These are phyloP conservation scores for Istiophorus platypterus DNA, from an alignment of 2,113 vertebrate genomes.

Conservation along the genomic window DNA sequence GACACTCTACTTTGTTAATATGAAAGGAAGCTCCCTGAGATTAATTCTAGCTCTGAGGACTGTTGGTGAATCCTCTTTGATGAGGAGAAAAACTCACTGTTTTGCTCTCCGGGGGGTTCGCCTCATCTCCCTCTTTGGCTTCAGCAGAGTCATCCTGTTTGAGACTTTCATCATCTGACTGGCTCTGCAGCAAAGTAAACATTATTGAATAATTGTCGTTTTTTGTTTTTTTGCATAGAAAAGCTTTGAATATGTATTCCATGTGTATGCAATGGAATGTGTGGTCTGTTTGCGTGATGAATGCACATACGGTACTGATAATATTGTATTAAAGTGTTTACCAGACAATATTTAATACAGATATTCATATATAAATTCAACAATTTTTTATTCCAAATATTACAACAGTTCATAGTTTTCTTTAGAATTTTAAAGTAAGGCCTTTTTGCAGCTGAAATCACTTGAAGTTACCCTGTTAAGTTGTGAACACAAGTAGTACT, in stretches of 20 bases:
- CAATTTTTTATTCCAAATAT: too few species aligned
- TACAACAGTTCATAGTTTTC: too few species aligned
- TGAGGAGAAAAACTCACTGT: constrained; percentile 19
- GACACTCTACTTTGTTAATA: not conserved
- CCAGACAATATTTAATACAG: too few species aligned
- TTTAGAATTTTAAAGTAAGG: too few species aligned
- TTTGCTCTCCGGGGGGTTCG: constrained; percentile 28
- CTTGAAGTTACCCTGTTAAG: too few species aligned
- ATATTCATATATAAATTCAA: too few species aligned
- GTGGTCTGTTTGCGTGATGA: too few species aligned
- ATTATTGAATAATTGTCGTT: not conserved
- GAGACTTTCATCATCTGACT: constrained; percentile 41
- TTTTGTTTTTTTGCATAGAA: too few species aligned
- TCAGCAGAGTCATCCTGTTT: constrained; percentile 24
- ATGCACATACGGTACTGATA: too few species aligned
- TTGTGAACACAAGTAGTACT: too few species aligned
- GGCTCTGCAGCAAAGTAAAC: constrained; percentile 34
- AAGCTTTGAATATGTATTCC: not conserved
- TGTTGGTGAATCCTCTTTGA: not conserved
- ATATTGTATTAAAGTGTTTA: too few species aligned
- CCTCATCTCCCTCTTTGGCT: not conserved
- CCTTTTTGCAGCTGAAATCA: too few species aligned
- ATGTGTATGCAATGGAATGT: not conserved
- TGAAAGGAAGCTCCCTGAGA: not conserved
- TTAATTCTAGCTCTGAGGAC: not conserved